A percentile compares a stretch with the other conserved stretches of the same genome.
Conservation (phyloP, 2,888 invertebrate species). For the Neria commutata region DNA sequence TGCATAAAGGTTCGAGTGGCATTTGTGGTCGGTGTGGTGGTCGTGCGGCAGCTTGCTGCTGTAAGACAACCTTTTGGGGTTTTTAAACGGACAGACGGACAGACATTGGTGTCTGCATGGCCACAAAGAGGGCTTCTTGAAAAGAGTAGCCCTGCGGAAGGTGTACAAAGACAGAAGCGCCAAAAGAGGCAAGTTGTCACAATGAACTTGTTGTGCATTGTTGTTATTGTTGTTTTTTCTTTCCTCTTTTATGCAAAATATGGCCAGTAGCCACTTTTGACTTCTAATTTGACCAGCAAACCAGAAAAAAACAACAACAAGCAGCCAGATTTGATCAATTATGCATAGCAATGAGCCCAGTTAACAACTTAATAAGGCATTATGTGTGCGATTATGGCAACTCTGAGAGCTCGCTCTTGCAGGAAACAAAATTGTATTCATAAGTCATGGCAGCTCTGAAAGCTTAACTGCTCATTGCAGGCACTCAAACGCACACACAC, state of each 20-base stretch:
- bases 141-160: constrained; percentile 12
- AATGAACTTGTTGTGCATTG: constrained; percentile 3
- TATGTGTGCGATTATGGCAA: background rate
- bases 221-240: constrained; percentile 13
- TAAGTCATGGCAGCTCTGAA: too few relatives aligned
- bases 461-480: too few relatives aligned
- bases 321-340: constrained; percentile 22
- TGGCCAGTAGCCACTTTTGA: background rate
- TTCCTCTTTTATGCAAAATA: background rate
- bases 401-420: background rate
- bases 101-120: background rate
- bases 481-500: background rate
- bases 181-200: background rate
- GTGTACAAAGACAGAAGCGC: too few relatives aligned
- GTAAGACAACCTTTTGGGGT: background rate
- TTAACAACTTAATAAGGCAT: constrained; percentile 30
- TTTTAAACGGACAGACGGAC: background rate
- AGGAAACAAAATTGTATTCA: background rate
- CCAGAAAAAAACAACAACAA: background rate
- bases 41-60: constrained; percentile 24
- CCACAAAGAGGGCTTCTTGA: constrained; percentile 7
- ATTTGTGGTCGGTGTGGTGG: constrained; percentile 28
- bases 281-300: background rate
- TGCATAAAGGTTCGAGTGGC: constrained; percentile 56
- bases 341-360: constrained; percentile 36